Conservation (phyloP, 1,140 invertebrate genomes). For the Oryzaephilus surinamensis region DNA sequence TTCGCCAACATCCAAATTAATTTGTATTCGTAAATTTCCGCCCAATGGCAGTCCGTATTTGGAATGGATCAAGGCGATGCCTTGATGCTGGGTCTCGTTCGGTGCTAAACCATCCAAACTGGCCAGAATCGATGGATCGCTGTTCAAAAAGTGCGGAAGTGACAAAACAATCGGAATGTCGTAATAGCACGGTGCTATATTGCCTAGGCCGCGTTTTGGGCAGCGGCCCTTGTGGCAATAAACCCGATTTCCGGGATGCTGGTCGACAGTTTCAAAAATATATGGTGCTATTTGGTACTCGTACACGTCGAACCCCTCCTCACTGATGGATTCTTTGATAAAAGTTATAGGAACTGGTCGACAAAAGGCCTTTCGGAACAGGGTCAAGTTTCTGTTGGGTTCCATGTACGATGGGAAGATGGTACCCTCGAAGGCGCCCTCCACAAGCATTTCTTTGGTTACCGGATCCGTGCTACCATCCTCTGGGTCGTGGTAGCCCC, state of each 20-base stretch:
- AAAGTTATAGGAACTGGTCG: conserved; percentile 48
- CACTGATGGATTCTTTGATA: conserved; percentile 26
- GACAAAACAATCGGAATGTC: conserved; percentile 62
- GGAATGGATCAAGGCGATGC: conserved; percentile 35
- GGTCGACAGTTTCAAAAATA: conserved; percentile 43
- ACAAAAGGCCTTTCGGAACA: conserved; percentile 61
- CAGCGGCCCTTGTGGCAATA: conserved; percentile 45
- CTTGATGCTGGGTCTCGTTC: conserved; percentile 42
- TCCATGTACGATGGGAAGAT: conserved; percentile 46
- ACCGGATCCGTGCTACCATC: conserved; percentile 13
- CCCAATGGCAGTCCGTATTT: conserved; percentile 45
- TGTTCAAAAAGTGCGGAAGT: conserved; percentile 67
- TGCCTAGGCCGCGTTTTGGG: conserved; percentile 50
- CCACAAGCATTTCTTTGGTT: conserved; percentile 38
- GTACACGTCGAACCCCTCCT: conserved; percentile 36
- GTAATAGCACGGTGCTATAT: conserved; percentile 62
- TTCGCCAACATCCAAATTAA: conserved; percentile 52
- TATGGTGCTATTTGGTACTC: conserved; percentile 39
- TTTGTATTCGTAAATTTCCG: conserved; percentile 50
- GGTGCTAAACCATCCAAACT: conserved; percentile 57
- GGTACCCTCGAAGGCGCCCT: conserved; percentile 50
- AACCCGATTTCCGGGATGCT: conserved; percentile 50
- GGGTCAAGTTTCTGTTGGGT: conserved; percentile 40
- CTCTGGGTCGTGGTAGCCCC: conserved; percentile 42
- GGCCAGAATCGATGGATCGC: conserved; percentile 51